phyloP scores from a whole-genome alignment of 2,888 invertebrate species.

The Bhutanitis thaidina region DNA sequence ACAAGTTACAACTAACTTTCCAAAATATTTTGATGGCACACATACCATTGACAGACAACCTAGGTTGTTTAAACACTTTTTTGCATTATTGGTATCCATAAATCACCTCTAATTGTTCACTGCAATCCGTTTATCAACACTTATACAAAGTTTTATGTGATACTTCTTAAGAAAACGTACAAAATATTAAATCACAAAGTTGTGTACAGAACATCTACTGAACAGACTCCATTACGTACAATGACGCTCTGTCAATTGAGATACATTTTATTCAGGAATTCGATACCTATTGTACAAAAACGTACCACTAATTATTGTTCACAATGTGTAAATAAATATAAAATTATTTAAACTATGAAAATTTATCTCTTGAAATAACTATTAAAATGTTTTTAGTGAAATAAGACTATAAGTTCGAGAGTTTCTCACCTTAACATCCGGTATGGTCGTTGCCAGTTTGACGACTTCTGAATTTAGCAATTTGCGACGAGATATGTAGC shows the following conservation, averaged over 20 bases:
- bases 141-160: constrained; percentile 53
- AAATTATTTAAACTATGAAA: not conserved
- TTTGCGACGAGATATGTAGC: constrained; percentile 14
- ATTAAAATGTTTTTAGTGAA: constrained; percentile 7
- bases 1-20: constrained; percentile 67
- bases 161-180: constrained; percentile 47
- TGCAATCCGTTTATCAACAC: constrained; percentile 56
- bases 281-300: not conserved
- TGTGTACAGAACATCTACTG: constrained; percentile 53
- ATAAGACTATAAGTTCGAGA: constrained; percentile 17
- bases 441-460: constrained; percentile 68
- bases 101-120: constrained; percentile 49
- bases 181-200: constrained; percentile 51
- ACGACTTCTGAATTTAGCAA: constrained; percentile 76
- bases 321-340: not conserved
- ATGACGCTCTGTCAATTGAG: constrained; percentile 80
- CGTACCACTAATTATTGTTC: not conserved
- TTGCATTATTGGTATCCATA: constrained; percentile 54
- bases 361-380: not conserved
- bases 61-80: constrained; percentile 61
- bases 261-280: constrained; percentile 55
- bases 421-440: constrained; percentile 45
- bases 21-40: constrained; percentile 81
- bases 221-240: constrained; percentile 82
- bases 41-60: constrained; percentile 66